Conservation (phyloP, 2,113 vertebrate species). For the Prunella himalayana region DNA sequence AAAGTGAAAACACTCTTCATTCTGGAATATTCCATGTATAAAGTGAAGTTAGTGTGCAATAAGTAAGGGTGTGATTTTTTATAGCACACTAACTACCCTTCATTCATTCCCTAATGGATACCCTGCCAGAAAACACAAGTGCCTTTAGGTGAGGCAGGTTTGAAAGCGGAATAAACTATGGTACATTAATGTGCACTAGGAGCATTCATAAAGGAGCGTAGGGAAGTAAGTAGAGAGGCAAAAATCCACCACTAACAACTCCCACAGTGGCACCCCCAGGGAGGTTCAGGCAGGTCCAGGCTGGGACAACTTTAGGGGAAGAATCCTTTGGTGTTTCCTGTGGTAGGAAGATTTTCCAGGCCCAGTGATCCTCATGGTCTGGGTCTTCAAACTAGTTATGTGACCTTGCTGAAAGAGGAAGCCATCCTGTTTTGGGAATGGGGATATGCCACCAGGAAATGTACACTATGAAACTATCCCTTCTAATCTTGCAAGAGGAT, state of each 20-base stretch:
- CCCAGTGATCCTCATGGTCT: accelerated
- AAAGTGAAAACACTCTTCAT: slow-evolving; percentile 69
- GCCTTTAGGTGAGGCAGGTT: slow-evolving; percentile 54
- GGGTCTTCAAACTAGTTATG: background rate
- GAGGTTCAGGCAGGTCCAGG: background rate
- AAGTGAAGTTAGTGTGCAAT: slow-evolving; percentile 61
- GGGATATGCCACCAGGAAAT: background rate
- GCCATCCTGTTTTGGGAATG: background rate
- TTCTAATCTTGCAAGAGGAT: background rate
- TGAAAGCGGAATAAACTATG: slow-evolving; percentile 39
- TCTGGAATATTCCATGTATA: slow-evolving; percentile 56
- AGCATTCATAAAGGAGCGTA: background rate
- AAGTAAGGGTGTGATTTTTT: slow-evolving; percentile 64
- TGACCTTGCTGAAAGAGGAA: background rate
- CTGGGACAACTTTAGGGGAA: background rate
- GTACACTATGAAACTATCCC: background rate
- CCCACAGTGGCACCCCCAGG: background rate
- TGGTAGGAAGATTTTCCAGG: background rate
- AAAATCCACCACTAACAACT: background rate
- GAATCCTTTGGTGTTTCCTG: background rate
- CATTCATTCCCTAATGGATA: slow-evolving; percentile 53
- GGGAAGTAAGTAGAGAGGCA: background rate
- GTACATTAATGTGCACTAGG: background rate
- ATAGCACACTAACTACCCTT: slow-evolving; percentile 46
- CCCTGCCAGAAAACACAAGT: slow-evolving; percentile 43